Conservation (phyloP, 2,113 vertebrate species). For the Ctenomys sociabilis region DNA sequence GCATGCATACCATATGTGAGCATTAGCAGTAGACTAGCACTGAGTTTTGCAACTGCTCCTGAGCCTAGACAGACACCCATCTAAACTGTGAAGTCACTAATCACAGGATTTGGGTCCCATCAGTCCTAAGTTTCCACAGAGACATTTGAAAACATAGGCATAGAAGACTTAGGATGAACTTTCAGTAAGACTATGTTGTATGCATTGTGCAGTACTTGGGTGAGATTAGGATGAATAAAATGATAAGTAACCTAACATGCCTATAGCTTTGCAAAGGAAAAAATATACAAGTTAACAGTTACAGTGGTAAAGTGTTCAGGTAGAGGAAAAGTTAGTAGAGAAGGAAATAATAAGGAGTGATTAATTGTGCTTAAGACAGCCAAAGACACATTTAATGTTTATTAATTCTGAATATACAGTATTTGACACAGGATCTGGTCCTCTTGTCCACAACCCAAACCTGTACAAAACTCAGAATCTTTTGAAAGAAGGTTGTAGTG, state of each 20-base stretch:
- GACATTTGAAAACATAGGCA: neutral
- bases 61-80: rapidly evolving
- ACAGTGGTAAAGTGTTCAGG: neutral
- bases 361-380: slow-evolving; percentile 5
- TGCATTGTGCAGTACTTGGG: neutral
- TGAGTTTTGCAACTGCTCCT: neutral
- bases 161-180: neutral
- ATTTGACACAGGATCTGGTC: neutral
- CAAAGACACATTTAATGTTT: slow-evolving; percentile 23
- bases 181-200: neutral
- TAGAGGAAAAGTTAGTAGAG: neutral
- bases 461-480: slow-evolving; percentile 19
- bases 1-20: rapidly evolving
- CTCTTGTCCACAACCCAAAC: neutral
- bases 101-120: neutral
- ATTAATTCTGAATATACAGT: neutral
- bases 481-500: neutral
- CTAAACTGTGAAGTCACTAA: neutral
- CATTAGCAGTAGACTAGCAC: no score
- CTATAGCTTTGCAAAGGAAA: neutral
- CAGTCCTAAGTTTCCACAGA: neutral
- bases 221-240: neutral
- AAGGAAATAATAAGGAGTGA: neutral
- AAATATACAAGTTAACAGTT: neutral
- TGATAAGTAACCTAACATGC: neutral